Evolutionary conservation across 2,888 invertebrate species (phyloP), one percentile per base, ranked within the genome.

Genomic region (Hybos culiciformis): DNA sequence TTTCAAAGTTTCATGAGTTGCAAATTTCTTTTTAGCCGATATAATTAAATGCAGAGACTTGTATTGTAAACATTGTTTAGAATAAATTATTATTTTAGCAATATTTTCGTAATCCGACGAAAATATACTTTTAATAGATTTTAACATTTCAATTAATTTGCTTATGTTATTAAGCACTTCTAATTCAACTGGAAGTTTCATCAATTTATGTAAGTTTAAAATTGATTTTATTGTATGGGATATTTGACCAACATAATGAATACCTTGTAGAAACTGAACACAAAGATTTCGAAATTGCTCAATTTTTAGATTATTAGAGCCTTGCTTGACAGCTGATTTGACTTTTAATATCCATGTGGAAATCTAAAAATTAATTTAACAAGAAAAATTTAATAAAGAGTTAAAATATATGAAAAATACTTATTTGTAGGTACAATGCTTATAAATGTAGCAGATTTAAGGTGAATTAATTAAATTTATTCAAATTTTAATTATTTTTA

Each of bases 71-170:
- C 88, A 83, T 57, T 92, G 91, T 14, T 80, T 66, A 37, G 87
- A 77, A 62, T 87, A 79, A 53, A 79, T 77, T 42, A 82, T 71
- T 11, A 83, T 77, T 56, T 80, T 79, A 17, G 80, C 74, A 41
- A 92, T 74, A 49, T 77, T 70, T 48, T 79, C 70, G 38, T 77
- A 72, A 58, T 86, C 75, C 31, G 78, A 70, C 42, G 75, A 73
- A 53, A 85, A 81, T 12, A 75, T 75, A 50, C 76, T 72, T 57
- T 82, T 78, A 49, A 92, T 71, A 23, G 80, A 74, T 67, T 88
- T 87, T 29, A 91, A 65, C 47, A 86, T 71, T 62, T 92, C 88
- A 43, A 88, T 72, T 19, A 91, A 70, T 55, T 82, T 78, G 66
- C 88, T 91, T 39, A 92, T 68, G 4, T 77, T 72, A 49, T 83